Conservation (phyloP, 2,113 vertebrate genomes). For the Antechinus stuartii region DNA sequence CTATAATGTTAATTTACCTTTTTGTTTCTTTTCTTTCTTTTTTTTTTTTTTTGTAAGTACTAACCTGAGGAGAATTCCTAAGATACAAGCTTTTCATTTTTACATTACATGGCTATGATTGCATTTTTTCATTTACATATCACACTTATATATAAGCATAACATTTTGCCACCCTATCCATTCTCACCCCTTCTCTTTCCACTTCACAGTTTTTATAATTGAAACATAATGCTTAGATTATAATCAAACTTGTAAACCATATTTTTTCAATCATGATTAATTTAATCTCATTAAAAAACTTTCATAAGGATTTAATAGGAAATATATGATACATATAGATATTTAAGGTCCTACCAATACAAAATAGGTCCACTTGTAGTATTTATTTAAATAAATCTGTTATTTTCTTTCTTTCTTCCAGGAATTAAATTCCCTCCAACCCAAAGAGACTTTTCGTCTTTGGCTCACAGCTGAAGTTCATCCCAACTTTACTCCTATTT, state of each 20-base stretch:
- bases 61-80: no score
- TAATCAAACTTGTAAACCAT: neutral
- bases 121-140: neutral
- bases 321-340: neutral
- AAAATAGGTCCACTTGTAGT: slow-evolving; percentile 12
- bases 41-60: no score
- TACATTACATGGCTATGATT: neutral
- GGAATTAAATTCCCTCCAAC: slow-evolving; percentile 94
- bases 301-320: neutral
- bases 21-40: no score
- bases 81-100: no score
- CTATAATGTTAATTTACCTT: no score
- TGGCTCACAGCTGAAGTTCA: slow-evolving; percentile 98
- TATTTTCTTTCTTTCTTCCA: slow-evolving; percentile 76
- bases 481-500: slow-evolving; percentile 92
- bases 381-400: slow-evolving; percentile 39
- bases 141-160: neutral
- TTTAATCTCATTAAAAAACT: neutral
- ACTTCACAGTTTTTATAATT: neutral
- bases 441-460: slow-evolving; percentile 94
- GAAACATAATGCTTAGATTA: neutral
- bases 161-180: neutral
- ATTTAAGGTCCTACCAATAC: slow-evolving; percentile 16
- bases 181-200: neutral
- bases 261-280: neutral